Evolutionary conservation across 1,140 invertebrate species (phyloP).

Genomic region (Pomphorhynchus laevis): DNA sequence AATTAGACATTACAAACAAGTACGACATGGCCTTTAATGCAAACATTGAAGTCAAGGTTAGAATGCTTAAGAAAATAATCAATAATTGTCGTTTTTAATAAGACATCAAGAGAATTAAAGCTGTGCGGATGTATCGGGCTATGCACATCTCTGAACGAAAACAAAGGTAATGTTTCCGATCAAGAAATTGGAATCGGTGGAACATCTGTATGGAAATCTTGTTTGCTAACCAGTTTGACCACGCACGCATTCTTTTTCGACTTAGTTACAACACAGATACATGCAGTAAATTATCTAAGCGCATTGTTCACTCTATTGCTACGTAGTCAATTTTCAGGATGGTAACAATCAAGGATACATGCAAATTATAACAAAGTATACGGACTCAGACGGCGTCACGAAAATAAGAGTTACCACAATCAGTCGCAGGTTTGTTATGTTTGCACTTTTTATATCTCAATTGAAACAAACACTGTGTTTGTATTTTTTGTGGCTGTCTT

Average conservation of each 20-base stretch:
- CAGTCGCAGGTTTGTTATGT: constrained; percentile 37
- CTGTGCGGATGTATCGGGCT: constrained; percentile 73
- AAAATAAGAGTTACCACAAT: constrained; percentile 77
- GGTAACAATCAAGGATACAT: constrained; percentile 57
- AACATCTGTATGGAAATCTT: constrained; percentile 91
- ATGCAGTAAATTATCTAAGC: background rate
- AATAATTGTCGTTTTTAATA: constrained; percentile 5
- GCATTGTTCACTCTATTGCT: constrained; percentile 26
- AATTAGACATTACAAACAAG: constrained; percentile 49
- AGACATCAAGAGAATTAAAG: constrained; percentile 27
- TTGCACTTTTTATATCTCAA: too few relatives aligned
- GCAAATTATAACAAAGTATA: constrained; percentile 91
- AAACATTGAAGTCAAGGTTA: constrained; percentile 54
- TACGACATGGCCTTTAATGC: constrained; percentile 95
- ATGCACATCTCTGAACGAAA: constrained; percentile 60
- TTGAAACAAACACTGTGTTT: too few relatives aligned
- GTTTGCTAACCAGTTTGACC: constrained; percentile 50
- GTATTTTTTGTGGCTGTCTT: too few relatives aligned
- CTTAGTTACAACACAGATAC: constrained; percentile 30
- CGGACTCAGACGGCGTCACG: constrained; percentile 72
- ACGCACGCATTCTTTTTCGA: constrained; percentile 82
- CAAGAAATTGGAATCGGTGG: constrained; percentile 67
- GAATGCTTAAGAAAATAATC: background rate
- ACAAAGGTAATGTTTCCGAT: constrained; percentile 52
- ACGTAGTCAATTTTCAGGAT: constrained; percentile 58